phyloP scores from a whole-genome alignment of 2,113 vertebrate genomes.

The Clarias magur region DNA sequence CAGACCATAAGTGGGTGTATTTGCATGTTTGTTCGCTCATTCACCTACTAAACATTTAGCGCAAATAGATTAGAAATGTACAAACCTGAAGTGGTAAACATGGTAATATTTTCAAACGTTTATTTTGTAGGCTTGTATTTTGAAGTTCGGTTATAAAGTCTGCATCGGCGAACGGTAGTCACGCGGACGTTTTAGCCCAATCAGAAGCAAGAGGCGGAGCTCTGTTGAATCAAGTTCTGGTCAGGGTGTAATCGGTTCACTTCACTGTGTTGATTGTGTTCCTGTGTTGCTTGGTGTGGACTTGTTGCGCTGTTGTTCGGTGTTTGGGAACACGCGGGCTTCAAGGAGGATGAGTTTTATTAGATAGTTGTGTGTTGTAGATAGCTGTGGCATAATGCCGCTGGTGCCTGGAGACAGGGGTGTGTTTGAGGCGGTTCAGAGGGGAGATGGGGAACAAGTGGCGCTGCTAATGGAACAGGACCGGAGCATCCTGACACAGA shows the following conservation, averaged over 20 bases:
- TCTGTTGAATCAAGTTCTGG: constrained; percentile 35
- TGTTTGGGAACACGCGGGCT: too few species aligned
- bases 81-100: not conserved
- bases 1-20: not conserved
- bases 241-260: not conserved
- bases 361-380: not conserved
- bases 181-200: constrained; percentile 45
- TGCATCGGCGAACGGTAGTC: not conserved
- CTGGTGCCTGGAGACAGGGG: constrained; percentile 53
- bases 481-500: constrained; percentile 63
- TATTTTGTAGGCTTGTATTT: not conserved
- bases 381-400: constrained; percentile 37
- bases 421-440: constrained; percentile 73
- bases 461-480: constrained; percentile 65
- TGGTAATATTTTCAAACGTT: not conserved
- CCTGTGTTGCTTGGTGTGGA: not conserved
- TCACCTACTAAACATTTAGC: not conserved
- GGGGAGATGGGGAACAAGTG: constrained; percentile 68
- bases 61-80: not conserved
- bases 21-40: not conserved
- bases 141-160: not conserved
- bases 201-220: constrained; percentile 53
- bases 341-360: not conserved
- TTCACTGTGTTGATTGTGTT: not conserved
- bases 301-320: not conserved